Percentiles rank a stretch among this genome's conserved stretches.
phyloP scores from a whole-genome alignment of 2,888 invertebrate species.

The Lasius platythorax region DNA sequence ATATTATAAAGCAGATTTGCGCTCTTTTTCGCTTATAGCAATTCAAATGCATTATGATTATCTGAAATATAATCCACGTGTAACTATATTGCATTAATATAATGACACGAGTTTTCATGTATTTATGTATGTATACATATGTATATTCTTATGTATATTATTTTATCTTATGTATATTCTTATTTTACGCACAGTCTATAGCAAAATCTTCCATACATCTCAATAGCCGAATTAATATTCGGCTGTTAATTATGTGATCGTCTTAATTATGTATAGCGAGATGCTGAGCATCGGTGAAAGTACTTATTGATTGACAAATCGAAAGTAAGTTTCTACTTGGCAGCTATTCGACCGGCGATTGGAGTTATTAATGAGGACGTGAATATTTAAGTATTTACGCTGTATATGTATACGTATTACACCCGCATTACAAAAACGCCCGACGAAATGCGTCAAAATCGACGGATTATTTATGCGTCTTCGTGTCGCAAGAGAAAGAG shows the following conservation, averaged over 20 bases:
- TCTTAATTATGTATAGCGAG: slow-evolving; percentile 45
- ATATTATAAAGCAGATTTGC: not conserved
- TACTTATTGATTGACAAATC: slow-evolving; percentile 55
- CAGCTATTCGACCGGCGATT: slow-evolving; percentile 37
- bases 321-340: slow-evolving; percentile 56
- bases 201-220: not conserved
- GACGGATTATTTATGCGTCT: slow-evolving; percentile 41
- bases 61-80: not conserved
- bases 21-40: not conserved
- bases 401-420: slow-evolving; percentile 32
- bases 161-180: no score
- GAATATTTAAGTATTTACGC: slow-evolving; percentile 51
- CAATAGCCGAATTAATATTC: slow-evolving; percentile 6
- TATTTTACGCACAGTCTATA: not conserved
- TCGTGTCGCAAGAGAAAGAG: slow-evolving; percentile 28
- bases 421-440: slow-evolving; percentile 42
- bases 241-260: slow-evolving; percentile 20
- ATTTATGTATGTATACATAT: not conserved
- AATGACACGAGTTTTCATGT: not conserved
- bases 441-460: slow-evolving; percentile 40
- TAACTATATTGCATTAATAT: not conserved
- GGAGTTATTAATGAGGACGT: slow-evolving; percentile 49
- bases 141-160: no score
- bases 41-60: not conserved
- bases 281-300: slow-evolving; percentile 44